Evolutionary conservation across 2,113 vertebrate species (phyloP).

Genomic region (Leucopsar rothschildi): DNA sequence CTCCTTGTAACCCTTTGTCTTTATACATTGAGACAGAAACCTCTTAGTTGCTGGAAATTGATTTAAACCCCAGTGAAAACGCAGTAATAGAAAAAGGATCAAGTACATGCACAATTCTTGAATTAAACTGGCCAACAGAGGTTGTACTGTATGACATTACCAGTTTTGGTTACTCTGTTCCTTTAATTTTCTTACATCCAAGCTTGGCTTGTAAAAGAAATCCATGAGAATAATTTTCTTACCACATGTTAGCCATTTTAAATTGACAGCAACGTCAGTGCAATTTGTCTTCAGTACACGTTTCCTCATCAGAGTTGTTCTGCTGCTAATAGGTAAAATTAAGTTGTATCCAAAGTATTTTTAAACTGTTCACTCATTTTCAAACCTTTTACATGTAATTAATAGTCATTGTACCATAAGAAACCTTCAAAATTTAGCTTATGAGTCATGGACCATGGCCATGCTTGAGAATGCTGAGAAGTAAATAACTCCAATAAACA

Average conservation of each 20-base stretch:
- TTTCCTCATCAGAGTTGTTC: slow-evolving; percentile 11
- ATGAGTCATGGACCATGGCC: not conserved
- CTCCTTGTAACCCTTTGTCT: not conserved
- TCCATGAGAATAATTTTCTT: not conserved
- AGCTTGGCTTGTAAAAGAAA: not conserved
- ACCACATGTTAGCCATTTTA: not conserved
- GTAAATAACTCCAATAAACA: slow-evolving; percentile 53
- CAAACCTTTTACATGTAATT: slow-evolving; percentile 57
- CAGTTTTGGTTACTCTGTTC: not conserved
- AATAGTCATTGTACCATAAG: slow-evolving; percentile 29
- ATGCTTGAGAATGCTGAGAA: slow-evolving; percentile 19
- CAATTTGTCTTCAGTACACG: not conserved
- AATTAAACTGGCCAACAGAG: not conserved
- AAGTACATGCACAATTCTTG: not conserved
- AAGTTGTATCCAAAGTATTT: slow-evolving; percentile 5
- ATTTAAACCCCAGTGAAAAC: not conserved
- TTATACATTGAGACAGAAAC: not conserved
- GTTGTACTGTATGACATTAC: not conserved
- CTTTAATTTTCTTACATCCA: not conserved
- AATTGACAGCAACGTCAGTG: not conserved
- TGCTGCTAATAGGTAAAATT: slow-evolving; percentile 22
- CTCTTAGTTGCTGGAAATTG: not conserved
- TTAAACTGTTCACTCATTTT: slow-evolving; percentile 44
- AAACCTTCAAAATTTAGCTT: slow-evolving; percentile 10
- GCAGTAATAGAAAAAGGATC: not conserved